Evolutionary conservation across 2,113 vertebrate species (phyloP).

Genomic region (Anas platyrhynchos): DNA sequence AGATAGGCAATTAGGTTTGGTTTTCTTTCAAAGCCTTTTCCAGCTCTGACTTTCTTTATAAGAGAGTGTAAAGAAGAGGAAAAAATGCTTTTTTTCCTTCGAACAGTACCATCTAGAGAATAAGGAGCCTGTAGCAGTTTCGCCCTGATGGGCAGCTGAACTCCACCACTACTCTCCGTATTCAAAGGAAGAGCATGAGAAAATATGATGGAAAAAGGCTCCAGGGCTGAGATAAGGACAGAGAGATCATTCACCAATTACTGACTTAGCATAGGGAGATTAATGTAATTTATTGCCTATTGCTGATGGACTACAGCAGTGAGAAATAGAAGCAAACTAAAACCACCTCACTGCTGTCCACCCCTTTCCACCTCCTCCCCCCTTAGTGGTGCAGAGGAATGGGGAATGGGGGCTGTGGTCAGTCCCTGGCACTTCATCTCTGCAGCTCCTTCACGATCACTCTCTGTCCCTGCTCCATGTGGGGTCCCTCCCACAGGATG

Average conservation of each 20-base stretch:
- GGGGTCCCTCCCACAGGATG: too few relatives aligned
- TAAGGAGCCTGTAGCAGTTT: neutral
- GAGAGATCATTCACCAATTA: neutral
- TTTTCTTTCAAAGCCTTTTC: conserved; percentile 48
- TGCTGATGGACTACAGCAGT: neutral
- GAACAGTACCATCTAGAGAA: neutral
- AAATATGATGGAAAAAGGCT: neutral
- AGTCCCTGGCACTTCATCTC: too few relatives aligned
- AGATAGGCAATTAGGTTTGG: conserved; percentile 62
- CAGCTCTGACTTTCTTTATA: conserved; percentile 2
- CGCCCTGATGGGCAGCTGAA: neutral
- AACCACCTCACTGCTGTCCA: neutral
- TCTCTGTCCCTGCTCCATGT: too few relatives aligned
- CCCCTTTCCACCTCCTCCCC: neutral
- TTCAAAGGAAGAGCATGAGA: neutral
- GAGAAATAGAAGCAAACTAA: neutral
- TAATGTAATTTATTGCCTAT: neutral
- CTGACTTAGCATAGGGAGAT: neutral
- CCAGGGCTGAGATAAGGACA: neutral
- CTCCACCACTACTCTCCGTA: neutral
- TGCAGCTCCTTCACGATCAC: too few relatives aligned
- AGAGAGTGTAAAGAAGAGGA: neutral
- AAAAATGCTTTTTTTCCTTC: neutral
- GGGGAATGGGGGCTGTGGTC: too few relatives aligned
- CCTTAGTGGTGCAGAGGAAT: too few relatives aligned